phyloP scores from a whole-genome alignment of 1,140 invertebrate species.

The Drosophila grimshawi region DNA sequence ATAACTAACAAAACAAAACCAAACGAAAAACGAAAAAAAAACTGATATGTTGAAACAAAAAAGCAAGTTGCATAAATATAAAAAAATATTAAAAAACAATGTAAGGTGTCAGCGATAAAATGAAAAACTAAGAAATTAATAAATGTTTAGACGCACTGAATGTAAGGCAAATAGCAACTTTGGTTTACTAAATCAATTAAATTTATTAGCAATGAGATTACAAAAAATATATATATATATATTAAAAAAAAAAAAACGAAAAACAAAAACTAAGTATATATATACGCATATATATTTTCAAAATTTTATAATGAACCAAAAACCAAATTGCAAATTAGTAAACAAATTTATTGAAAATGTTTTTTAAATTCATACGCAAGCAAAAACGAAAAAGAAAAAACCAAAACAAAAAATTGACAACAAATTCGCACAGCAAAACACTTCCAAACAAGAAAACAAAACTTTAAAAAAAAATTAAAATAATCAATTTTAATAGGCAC shows the following conservation, averaged over 20 bases:
- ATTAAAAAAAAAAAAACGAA: slow-evolving; percentile 11
- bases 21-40: slow-evolving; percentile 26
- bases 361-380: slow-evolving; percentile 82
- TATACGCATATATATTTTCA: slow-evolving; percentile 75
- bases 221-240: slow-evolving; percentile 41
- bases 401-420: slow-evolving; percentile 55
- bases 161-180: slow-evolving; percentile 55
- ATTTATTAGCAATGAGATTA: slow-evolving; percentile 77
- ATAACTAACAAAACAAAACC: slow-evolving; percentile 47
- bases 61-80: slow-evolving; percentile 45
- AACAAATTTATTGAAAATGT: slow-evolving; percentile 76
- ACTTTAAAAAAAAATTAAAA: slow-evolving; percentile 27
- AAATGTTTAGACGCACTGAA: slow-evolving; percentile 69
- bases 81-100: slow-evolving; percentile 31
- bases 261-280: slow-evolving; percentile 47
- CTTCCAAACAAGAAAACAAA: slow-evolving; percentile 61
- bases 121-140: slow-evolving; percentile 42
- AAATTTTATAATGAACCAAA: slow-evolving; percentile 77
- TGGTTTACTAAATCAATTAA: slow-evolving; percentile 74
- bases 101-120: slow-evolving; percentile 37
- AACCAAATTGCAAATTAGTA: slow-evolving; percentile 65
- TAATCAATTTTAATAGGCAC: slow-evolving; percentile 74
- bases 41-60: slow-evolving; percentile 53
- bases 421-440: slow-evolving; percentile 80
- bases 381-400: slow-evolving; percentile 32